These are phyloP conservation scores for Neogobius melanostomus DNA, from an alignment of 2,113 vertebrate genomes.

Conservation along the genomic window DNA sequence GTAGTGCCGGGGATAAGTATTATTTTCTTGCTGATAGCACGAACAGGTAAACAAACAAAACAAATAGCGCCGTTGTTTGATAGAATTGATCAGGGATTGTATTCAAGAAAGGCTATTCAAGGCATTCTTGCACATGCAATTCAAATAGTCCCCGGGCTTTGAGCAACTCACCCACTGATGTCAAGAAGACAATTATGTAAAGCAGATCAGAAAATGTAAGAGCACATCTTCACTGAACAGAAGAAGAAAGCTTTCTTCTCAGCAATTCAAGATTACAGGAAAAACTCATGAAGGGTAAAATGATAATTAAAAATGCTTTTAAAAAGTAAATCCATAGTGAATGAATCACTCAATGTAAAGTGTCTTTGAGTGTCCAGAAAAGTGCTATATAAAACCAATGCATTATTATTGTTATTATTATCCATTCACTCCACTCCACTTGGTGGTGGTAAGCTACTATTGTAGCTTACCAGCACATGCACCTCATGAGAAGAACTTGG, in stretches of 20 bases:
- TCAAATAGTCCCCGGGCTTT: conserved; percentile 14
- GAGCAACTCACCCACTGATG: conserved; percentile 6
- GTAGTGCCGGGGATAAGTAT: background rate
- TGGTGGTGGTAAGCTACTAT: too few species aligned
- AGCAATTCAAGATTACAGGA: conserved; percentile 11
- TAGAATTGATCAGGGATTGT: background rate
- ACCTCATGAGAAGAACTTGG: too few species aligned
- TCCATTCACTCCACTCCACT: too few species aligned
- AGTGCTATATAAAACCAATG: too few species aligned
- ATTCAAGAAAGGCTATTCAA: conserved; percentile 8
- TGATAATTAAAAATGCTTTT: too few species aligned
- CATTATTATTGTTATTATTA: too few species aligned
- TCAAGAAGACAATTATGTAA: conserved; percentile 34
- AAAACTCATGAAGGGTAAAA: background rate
- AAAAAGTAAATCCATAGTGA: too few species aligned
- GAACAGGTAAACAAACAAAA: background rate
- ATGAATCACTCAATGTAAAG: too few species aligned
- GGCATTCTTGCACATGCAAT: conserved; percentile 7
- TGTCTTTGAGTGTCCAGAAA: too few species aligned
- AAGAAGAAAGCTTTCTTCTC: conserved; percentile 23
- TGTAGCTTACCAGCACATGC: too few species aligned
- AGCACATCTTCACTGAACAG: conserved; percentile 13
- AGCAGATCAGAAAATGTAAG: conserved; percentile 14
- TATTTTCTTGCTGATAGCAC: background rate
- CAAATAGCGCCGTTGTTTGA: background rate